Evolutionary conservation across 2,113 vertebrate species (phyloP), one percentile per base, ranked within the genome.

Genomic region (Gobiocypris rarus): DNA sequence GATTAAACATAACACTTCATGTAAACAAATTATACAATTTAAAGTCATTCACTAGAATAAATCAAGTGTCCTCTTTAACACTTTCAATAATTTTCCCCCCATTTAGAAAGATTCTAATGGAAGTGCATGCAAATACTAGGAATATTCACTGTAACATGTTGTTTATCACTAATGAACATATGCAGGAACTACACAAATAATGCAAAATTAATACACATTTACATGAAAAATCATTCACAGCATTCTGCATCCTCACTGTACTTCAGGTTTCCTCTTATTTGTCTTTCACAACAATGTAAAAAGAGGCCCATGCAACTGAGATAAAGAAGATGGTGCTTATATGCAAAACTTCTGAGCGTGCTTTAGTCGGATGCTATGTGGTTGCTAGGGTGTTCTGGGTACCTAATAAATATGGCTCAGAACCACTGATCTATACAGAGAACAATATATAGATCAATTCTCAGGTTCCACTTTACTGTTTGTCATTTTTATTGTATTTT

Each of bases 91-190:
- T 52, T 6, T 50, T 17, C 17, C 17, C 6, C 43, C 43, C 43
- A 45, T 54, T 54, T n/a, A 54, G 15, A 38, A 54, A 10, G 11
- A 56, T 24, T 9, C 1, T 56, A 59, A 8, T 43, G 54, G n/a
- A 43, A 24, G 22, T 43, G 56, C 54, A 78, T 78, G 75, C 34
- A 61, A 45, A 26, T 26, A 78, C 75, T 61, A 43, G n/a, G 34
- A 45, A 61, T 43, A 78, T 61, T 3, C n/a, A 45, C 14, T 43
- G 69, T 45, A 43, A 43, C 4, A 19, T 75, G 17, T 22, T 38
- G 17, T 76, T 76, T 75, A 22, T 56, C 19, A 43, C 61, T 24
- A 11, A 59, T 43, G 11, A 24, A 59, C 19, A 41, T 58, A 41
- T 28, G 14, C 69, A 71, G 3, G 10, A 45, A 45, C n/a, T 45